Base-by-base conservation (phyloP, 2,797 vertebrate species). In the Myotis daubentonii region DNA sequence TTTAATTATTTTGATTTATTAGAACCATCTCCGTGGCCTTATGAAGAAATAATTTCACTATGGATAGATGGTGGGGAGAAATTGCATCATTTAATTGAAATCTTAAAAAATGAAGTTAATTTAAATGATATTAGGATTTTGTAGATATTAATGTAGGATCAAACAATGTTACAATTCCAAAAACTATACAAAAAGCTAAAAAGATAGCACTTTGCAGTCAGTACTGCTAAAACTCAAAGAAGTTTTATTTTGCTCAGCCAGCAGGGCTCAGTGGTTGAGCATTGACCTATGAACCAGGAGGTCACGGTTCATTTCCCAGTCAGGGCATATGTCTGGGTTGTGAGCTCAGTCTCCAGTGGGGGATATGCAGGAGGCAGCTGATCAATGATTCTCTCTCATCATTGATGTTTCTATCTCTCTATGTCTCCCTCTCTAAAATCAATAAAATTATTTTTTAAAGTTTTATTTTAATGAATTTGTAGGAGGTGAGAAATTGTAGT, bases 381-480 rank as follows among this genome's bases (percentile, higher is more conserved):
- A 60, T 60, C 57, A 60, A 60, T 60, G 57, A 60, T 60, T 60
- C 23, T 60, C 23, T 60, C 23, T 25, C 23, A 25, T 60, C 57
- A 60, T 60, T 60, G 57, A 60, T 60, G 57, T 28, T 60, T 60
- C 57, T 60, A 60, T 60, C 57, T 28, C 57, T 60, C 57, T 28
- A 12, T 2, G 4, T 60, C 57, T 28, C 57, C 11, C 57, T 60
- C 25, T 28, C 23, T 60, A 60, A 28, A 60, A 60, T 22, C 57
- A 60, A 60, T 60, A 60, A 11, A 60, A 28, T 60, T 60, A 28
- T 60, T 60, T 60, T 60, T 60, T 28, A 28, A 28, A 6, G 17
- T 82, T 87, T 68, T 70, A 75, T 74, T 75, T 81, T 94, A 87
- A 75, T 81, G 68, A 94, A 66, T 75, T 82, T 47, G 6, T 68